Conservation (phyloP, 2,888 invertebrate genomes). For the Lydus trimaculatus region DNA sequence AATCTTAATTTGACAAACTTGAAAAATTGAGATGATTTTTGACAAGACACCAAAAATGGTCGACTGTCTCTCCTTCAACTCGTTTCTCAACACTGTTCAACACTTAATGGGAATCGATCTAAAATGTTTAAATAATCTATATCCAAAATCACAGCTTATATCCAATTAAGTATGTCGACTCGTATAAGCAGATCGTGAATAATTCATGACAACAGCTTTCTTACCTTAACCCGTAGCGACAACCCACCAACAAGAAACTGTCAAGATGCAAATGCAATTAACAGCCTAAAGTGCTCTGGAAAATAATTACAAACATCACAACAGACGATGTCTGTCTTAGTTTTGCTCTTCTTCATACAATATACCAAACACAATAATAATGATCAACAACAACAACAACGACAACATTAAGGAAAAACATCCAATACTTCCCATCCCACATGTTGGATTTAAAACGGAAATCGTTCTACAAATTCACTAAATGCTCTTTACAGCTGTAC, state of each 20-base stretch:
- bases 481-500: slow-evolving; percentile 51
- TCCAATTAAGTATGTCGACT: slow-evolving; percentile 60
- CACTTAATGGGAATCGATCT: slow-evolving; percentile 54
- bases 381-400: slow-evolving; percentile 17
- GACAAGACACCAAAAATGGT: slow-evolving; percentile 25
- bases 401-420: too few relatives aligned
- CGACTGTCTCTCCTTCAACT: not conserved
- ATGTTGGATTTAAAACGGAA: slow-evolving; percentile 14
- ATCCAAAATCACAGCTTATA: slow-evolving; percentile 59
- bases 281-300: slow-evolving; percentile 58
- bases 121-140: slow-evolving; percentile 58
- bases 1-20: slow-evolving; percentile 7
- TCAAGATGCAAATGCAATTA: slow-evolving; percentile 63
- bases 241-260: slow-evolving; percentile 60
- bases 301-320: slow-evolving; percentile 59
- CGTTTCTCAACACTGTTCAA: slow-evolving; percentile 6
- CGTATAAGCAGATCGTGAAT: slow-evolving; percentile 56
- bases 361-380: not conserved
- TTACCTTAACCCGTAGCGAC: slow-evolving; percentile 61
- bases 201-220: slow-evolving; percentile 60
- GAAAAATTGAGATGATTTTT: slow-evolving; percentile 11
- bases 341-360: not conserved
- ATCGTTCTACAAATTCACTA: slow-evolving; percentile 45
- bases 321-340: not conserved
- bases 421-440: not conserved